Evolutionary conservation across 2,888 invertebrate genomes (phyloP), one percentile per base, ranked within the genome.

Genomic region (Mayetiola destructor): DNA sequence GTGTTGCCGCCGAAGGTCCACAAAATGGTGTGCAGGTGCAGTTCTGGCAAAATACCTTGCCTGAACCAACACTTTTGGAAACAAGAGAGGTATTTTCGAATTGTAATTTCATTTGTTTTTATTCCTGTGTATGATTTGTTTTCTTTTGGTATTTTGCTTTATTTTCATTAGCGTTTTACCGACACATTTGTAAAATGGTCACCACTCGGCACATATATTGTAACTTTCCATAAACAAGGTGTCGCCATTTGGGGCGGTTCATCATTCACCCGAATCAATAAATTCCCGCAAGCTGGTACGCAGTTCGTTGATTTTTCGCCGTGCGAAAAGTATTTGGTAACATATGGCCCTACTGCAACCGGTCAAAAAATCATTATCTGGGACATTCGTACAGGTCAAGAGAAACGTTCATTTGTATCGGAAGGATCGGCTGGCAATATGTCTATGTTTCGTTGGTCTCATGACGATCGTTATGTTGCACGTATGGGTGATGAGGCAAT

Each of bases 181-280:
- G 95, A 96, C 67, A 91, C 92, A 0, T 91, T 93, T 64, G 89
- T 95, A 1, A 85, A 89, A 64, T 99, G 97, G 97, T 99, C 99
- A 1, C 97, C 97, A 0, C 75, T 93, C 37, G 99, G 99, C 52
- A 95, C 95, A 0, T 99, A 92, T 70, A 76, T 99, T 63, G 86
- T 95, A 1, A 97, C 99, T 0, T 93, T 96, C 75, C 99, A 99
- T 68, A 85, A 85, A 72, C 81, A 87, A 61, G 99, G 99, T 58
- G 92, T 97, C 55, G 94, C 92, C 0, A 76, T 99, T 52, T 99
- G 99, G 99, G 97, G 94, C 18, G 97, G 97, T 0, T 89, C 91
- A 23, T 84, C 84, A 65, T 97, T 93, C 74, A 80, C 82, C 1
- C 92, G 94, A 72, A 88, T 94, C 66, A 89, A 88, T 69, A 86